Conservation (phyloP, 2,113 vertebrate species). For the Aix galericulata region DNA sequence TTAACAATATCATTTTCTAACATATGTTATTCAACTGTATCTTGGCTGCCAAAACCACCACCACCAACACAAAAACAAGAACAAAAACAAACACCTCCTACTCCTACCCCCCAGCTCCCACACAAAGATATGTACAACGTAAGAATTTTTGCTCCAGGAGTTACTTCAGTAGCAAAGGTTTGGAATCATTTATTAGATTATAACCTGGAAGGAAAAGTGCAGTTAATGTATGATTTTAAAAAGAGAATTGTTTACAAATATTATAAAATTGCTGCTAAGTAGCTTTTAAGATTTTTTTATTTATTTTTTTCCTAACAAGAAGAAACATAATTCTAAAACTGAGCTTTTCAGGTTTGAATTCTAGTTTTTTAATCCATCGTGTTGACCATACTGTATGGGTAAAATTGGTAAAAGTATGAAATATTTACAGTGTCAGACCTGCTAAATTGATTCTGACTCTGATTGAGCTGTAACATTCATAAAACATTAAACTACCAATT, state of each 20-base stretch:
- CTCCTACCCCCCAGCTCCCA: neutral
- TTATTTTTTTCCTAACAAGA: neutral
- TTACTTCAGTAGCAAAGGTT: slow-evolving; percentile 12
- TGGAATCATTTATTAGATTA: neutral
- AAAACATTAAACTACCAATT: neutral
- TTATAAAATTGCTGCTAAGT: neutral
- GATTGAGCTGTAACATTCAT: neutral
- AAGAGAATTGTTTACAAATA: neutral
- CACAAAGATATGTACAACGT: neutral
- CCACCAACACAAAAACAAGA: neutral
- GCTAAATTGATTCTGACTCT: neutral
- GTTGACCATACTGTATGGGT: neutral
- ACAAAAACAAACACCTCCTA: neutral
- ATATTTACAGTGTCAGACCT: neutral
- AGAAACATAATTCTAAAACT: neutral
- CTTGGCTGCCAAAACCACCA: neutral
- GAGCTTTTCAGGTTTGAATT: neutral
- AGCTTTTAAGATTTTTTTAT: neutral
- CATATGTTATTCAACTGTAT: slow-evolving; percentile 36
- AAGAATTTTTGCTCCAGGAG: slow-evolving; percentile 12
- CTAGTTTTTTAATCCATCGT: neutral
- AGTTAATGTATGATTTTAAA: neutral
- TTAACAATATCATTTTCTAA: slow-evolving; percentile 35
- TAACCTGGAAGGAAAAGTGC: neutral
- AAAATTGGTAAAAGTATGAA: neutral